Base-by-base conservation (phyloP, 1,140 invertebrate species). In the Ladona fulva region DNA sequence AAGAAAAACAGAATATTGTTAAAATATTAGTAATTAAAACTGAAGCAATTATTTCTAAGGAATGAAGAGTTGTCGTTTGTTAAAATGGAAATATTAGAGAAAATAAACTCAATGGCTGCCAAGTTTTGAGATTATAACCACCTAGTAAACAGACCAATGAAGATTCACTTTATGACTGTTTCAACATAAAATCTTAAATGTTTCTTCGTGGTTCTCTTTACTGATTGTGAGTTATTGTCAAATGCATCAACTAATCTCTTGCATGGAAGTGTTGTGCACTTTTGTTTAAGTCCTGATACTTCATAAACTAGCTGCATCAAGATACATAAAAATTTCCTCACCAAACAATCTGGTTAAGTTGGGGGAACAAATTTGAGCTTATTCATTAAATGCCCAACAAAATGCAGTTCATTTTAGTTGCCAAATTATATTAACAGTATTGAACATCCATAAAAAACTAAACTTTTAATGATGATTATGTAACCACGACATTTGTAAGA, bases 281-380 rank as follows among this genome's bases (percentile, higher is more conserved):
- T 19, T 16, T 5, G 1, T 66, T 19, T 66, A 19, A 19, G 52
- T 66, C 16, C 16, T 19, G n/a, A 66, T 12, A 19, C 12, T 6
- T 66, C n/a, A 19, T 66, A 66, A 3, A 66, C n/a, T 66, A 66
- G 52, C 52, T 66, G 52, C 52, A 66, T 16, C n/a, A 66, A 66
- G 14, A 19, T 19, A 66, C n/a, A 66, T 12, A 66, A 19, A 19
- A 66, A 5, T n/a, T 66, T 22, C 52, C 52, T 66, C 52, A 66
- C 52, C 52, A 66, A 19, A 19, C n/a, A 66, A 19, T 22, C 52
- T 19, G n/a, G 12, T 66, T 16, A 22, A 66, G 52, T 16, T 66
- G n/a, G 52, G n/a, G 52, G n/a, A 66, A 66, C n/a, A 66, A 66
- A 66, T 66, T 66, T 66, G 52, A 66, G 52, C 52, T 66, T 66